These are phyloP conservation scores for Oncorhynchus mykiss DNA, from an alignment of 2,113 vertebrate species.

Conservation along the genomic window DNA sequence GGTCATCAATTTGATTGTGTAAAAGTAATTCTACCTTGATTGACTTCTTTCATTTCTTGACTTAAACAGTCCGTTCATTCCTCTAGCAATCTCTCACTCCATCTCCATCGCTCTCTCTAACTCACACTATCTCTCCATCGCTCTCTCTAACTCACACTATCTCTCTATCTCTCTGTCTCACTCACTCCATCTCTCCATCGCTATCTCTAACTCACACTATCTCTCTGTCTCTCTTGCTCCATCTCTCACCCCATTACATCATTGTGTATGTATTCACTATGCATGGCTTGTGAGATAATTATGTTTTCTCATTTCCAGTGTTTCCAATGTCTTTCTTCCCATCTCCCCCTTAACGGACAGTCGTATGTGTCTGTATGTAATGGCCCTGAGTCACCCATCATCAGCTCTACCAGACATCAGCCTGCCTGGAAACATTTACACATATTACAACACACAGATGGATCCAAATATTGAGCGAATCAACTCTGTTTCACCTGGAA, in stretches of 20 bases:
- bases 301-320: constrained; percentile 56
- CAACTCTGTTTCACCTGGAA: constrained; percentile 60
- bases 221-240: constrained; percentile 47
- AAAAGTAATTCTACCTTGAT: constrained; percentile 79
- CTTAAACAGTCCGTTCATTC: constrained; percentile 54
- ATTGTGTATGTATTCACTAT: constrained; percentile 62
- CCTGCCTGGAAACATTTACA: constrained; percentile 53
- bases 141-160: too few relatives aligned
- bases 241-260: constrained; percentile 37
- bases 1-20: constrained; percentile 80
- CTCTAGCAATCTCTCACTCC: constrained; percentile 15
- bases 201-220: too few relatives aligned
- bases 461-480: constrained; percentile 43
- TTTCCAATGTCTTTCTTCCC: constrained; percentile 30
- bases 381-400: constrained; percentile 65
- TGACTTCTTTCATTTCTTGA: constrained; percentile 74
- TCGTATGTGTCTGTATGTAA: constrained; percentile 61
- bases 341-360: constrained; percentile 64
- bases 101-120: too few relatives aligned
- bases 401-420: constrained; percentile 49
- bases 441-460: constrained; percentile 48
- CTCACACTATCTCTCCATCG: too few relatives aligned
- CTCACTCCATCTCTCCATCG: too few relatives aligned
- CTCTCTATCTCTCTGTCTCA: too few relatives aligned
- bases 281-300: constrained; percentile 51